Percentiles rank a stretch among this genome's conserved stretches.
Conservation (phyloP, 2,113 vertebrate species). For the Calypte anna region DNA sequence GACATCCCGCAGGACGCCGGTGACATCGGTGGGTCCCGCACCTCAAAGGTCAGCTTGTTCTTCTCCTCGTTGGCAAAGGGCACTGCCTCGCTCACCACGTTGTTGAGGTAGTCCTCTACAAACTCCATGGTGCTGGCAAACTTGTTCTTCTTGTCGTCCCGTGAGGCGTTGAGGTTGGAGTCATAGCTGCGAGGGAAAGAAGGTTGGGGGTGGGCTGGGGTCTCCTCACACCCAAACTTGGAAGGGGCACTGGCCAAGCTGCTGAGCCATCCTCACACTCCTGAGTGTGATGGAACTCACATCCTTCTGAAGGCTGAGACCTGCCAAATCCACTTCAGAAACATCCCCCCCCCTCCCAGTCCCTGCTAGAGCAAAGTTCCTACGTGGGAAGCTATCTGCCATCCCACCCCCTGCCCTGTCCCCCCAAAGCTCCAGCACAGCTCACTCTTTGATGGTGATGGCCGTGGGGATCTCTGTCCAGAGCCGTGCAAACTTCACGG, state of each 20-base stretch:
- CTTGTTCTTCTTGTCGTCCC: slow-evolving; percentile 97
- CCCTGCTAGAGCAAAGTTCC: neutral
- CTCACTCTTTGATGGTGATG: slow-evolving; percentile 98
- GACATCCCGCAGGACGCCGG: rapidly evolving
- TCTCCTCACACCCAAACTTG: neutral
- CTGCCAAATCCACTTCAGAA: neutral
- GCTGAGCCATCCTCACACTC: neutral
- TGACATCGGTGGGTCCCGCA: neutral
- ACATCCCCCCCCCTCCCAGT: neutral
- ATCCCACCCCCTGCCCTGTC: neutral
- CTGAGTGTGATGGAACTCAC: rapidly evolving
- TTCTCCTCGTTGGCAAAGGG: slow-evolving; percentile 96
- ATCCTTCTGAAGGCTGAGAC: neutral
- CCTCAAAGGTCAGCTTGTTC: slow-evolving; percentile 98
- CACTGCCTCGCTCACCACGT: slow-evolving; percentile 90
- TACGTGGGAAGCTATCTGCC: neutral
- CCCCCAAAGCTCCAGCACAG: neutral
- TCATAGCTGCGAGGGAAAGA: slow-evolving; percentile 84
- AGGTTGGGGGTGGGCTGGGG: neutral
- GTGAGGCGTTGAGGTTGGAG: slow-evolving; percentile 91
- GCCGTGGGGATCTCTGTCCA: slow-evolving; percentile 95
- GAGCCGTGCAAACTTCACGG: slow-evolving; percentile 94
- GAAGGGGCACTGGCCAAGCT: neutral
- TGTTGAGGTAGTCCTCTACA: slow-evolving; percentile 97
- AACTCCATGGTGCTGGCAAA: slow-evolving; percentile 96